phyloP scores from a whole-genome alignment of 2,888 invertebrate species.

The Deroplatys truncata region DNA sequence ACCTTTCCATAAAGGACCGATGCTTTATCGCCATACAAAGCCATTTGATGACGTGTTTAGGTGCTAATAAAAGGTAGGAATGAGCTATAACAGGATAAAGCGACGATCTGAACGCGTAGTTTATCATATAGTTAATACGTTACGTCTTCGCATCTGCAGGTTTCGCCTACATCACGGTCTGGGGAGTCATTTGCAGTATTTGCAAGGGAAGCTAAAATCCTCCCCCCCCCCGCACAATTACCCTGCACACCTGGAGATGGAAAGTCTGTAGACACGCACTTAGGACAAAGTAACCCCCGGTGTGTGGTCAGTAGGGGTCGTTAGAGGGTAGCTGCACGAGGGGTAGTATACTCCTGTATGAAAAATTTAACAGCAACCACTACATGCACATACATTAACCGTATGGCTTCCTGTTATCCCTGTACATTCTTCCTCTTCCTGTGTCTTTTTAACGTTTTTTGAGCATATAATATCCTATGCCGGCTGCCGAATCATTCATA shows the following conservation, averaged over 20 bases:
- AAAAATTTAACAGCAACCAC: neutral
- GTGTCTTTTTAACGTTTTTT: neutral
- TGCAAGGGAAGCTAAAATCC: neutral
- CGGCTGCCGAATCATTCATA: neutral
- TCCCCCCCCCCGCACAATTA: neutral
- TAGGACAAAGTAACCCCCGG: neutral
- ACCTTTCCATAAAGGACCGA: neutral
- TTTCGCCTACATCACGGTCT: neutral
- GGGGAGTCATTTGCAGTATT: neutral
- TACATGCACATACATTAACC: neutral
- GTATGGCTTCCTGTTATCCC: neutral
- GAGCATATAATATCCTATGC: neutral
- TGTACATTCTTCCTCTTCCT: neutral
- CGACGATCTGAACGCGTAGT: neutral
- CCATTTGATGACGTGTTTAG: neutral
- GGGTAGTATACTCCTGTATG: neutral
- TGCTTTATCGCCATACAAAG: neutral
- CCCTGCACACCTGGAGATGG: neutral
- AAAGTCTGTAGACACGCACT: neutral
- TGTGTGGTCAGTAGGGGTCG: neutral
- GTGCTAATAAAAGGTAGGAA: neutral
- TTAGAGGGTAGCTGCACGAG: neutral
- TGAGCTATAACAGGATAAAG: neutral
- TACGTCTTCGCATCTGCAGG: neutral
- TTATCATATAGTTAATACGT: neutral